Base-by-base conservation (phyloP, 2,113 vertebrate species). In the Bothrops jararaca region DNA sequence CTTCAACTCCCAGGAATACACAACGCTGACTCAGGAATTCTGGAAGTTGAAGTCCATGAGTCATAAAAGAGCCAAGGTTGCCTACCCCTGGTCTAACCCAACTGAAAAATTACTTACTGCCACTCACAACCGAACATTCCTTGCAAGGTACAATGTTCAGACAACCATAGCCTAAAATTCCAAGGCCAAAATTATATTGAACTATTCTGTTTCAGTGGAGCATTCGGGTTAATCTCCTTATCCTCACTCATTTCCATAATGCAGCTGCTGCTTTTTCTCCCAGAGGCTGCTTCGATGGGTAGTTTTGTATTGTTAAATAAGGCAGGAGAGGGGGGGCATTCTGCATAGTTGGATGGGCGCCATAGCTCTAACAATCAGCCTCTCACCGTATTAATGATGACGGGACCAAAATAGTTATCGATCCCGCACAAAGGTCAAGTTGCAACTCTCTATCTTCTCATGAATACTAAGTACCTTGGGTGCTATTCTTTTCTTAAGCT, bases 341-440 rank as follows among this genome's bases (percentile, higher is more conserved):
- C 74, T 80, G 74, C 74, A 39, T 86, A 95, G 93, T 56, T 88
- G 86, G 91, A 48, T 52, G 69, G 22, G 7, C 42, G 92, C 92
- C 92, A 89, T 3, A 22, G 92, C 87, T 94, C 95, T 96, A 94
- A 96, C 95, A 96, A 95, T 85, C 91, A 94, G 94, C 95, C 26
- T 95, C 94, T 96, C 93, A 93, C 89, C 24, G 45, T 93, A 92
- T 87, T 96, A 95, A 95, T 92, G 91, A 88, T 94, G 95, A 90
- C 91, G 86, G 93, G 74, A 92, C 94, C 91, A 85, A 92, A 95
- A 64, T 89, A 93, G 90, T 93, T 93, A 95, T 0, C 91, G 92
- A 96, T 92, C 91, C 93, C 26, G 23, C 0, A 11, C 5, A 92
- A 91, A 96, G 96, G 96, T 96, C 96, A 97, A 95, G 94, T 97